Conservation (phyloP, 1,140 invertebrate species). For the Drosophila asahinai region DNA sequence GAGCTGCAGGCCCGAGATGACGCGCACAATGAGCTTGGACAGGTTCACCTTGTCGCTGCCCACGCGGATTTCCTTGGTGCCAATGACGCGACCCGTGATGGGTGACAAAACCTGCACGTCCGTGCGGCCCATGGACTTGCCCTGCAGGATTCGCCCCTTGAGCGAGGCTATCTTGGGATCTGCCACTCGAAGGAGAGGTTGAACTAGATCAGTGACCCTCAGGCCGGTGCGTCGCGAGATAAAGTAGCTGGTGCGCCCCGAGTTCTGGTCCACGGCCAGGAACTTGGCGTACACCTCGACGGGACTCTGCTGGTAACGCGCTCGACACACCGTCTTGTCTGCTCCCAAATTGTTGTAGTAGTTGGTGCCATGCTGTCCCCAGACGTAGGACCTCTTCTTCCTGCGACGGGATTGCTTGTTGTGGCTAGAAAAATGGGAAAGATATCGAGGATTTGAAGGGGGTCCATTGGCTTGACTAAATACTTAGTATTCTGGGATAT, state of each 20-base stretch:
- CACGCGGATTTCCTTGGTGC: conserved; percentile 95
- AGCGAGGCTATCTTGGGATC: conserved; percentile 95
- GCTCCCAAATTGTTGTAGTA: conserved; percentile 86
- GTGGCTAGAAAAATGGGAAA: conserved; percentile 26
- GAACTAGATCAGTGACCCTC: conserved; percentile 95
- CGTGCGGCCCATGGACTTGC: conserved; percentile 94
- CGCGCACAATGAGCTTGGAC: conserved; percentile 92
- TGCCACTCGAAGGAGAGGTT: conserved; percentile 92
- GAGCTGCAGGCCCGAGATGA: conserved; percentile 96
- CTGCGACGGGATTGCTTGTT: conserved; percentile 86
- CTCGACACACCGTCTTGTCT: conserved; percentile 89
- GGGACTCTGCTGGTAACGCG: conserved; percentile 95
- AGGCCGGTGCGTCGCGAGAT: conserved; percentile 94
- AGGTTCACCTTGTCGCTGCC: conserved; percentile 96
- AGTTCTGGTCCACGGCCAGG: conserved; percentile 95
- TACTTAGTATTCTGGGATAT: too few species aligned
- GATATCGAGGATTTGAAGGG: neutral
- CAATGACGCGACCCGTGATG: conserved; percentile 95
- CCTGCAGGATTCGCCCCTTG: conserved; percentile 93
- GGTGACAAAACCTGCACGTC: conserved; percentile 97
- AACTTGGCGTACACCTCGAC: conserved; percentile 96
- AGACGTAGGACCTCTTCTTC: conserved; percentile 87
- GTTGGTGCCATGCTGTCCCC: conserved; percentile 81
- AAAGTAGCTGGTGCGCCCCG: conserved; percentile 95
- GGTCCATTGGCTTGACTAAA: neutral